phyloP scores from a whole-genome alignment of 2,113 vertebrate genomes.

The Falco punctatus region DNA sequence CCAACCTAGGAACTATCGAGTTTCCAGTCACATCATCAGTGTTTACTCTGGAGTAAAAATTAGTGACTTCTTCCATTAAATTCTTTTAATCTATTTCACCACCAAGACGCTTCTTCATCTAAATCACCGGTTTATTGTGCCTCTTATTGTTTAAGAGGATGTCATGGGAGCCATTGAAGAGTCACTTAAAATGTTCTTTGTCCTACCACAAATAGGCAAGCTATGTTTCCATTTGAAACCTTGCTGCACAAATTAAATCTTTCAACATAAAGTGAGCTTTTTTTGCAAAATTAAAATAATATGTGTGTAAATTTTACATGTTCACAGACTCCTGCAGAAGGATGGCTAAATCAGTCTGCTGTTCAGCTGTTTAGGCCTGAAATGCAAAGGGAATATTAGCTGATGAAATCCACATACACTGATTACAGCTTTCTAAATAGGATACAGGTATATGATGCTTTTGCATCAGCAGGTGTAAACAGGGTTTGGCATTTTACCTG shows the following conservation, averaged over 20 bases:
- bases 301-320: neutral
- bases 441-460: neutral
- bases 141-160: slow-evolving; percentile 43
- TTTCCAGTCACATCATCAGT: slow-evolving; percentile 58
- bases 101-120: slow-evolving; percentile 32
- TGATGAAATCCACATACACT: neutral
- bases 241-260: neutral
- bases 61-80: slow-evolving; percentile 47
- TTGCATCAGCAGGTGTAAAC: neutral
- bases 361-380: neutral
- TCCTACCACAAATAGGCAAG: slow-evolving; percentile 9
- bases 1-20: neutral
- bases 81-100: slow-evolving; percentile 44
- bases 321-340: neutral
- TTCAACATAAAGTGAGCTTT: neutral
- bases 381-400: neutral
- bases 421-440: neutral
- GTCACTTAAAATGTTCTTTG: neutral
- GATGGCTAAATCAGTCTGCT: neutral
- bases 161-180: slow-evolving; percentile 47
- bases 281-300: slow-evolving; percentile 4
- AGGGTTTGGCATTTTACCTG: neutral
- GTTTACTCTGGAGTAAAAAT: slow-evolving; percentile 53
- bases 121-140: slow-evolving; percentile 16
- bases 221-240: neutral